Percentiles rank a stretch among this genome's conserved stretches.
Conservation (phyloP, 2,888 invertebrate genomes). For the Morpho deidamia region DNA sequence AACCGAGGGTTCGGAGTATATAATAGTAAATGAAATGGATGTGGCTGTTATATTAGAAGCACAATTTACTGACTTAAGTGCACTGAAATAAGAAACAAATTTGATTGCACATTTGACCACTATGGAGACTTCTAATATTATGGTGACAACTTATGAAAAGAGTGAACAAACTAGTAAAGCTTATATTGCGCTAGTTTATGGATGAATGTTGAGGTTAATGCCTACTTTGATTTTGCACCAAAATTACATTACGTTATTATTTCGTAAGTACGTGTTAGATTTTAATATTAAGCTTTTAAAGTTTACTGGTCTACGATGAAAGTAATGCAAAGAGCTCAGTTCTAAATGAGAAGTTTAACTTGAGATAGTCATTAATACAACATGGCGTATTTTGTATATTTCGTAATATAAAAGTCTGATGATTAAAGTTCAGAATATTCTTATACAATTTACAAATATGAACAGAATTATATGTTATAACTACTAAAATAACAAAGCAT, state of each 20-base stretch:
- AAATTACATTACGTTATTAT: conserved; percentile 2
- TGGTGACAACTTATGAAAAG: conserved; percentile 30
- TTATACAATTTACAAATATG: too few species aligned
- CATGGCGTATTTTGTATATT: too few species aligned
- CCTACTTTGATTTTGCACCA: conserved; percentile 30
- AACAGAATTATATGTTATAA: too few species aligned
- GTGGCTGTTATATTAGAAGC: not conserved
- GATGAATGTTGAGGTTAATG: conserved; percentile 33
- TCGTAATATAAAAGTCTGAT: too few species aligned
- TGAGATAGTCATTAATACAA: too few species aligned
- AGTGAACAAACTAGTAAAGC: conserved; percentile 34
- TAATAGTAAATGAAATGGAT: conserved; percentile 1
- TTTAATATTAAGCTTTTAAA: not conserved
- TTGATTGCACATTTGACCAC: not conserved
- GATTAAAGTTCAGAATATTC: too few species aligned
- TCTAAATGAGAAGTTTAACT: too few species aligned
- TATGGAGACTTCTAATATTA: conserved; percentile 7
- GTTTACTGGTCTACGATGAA: too few species aligned
- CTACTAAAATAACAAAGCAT: too few species aligned
- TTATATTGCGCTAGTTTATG: conserved; percentile 37
- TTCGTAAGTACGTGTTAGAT: not conserved
- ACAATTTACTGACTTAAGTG: not conserved
- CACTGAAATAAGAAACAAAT: not conserved
- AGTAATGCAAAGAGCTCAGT: too few species aligned
- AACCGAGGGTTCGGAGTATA: not conserved